Evolutionary conservation across 1,140 invertebrate genomes (phyloP), one percentile per base, ranked within the genome.

Genomic region (Myzus persicae): DNA sequence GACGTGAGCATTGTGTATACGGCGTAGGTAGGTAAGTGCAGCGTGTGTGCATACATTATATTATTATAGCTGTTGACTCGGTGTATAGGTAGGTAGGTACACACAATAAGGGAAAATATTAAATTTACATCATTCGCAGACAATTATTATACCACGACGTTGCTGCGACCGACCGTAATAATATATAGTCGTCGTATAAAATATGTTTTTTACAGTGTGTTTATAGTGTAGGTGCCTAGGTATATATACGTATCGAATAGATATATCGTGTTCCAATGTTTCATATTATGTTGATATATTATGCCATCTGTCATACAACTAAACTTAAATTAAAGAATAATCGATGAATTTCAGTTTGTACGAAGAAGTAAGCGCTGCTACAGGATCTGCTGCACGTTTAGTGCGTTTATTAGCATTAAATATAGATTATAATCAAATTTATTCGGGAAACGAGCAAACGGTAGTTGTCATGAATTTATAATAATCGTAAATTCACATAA

Each of bases 51-150:
- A 44, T 85, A 85, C 42, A 26, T 40, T 76, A 40, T 85, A 40
- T 40, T 85, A 40, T 85, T 40, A 85, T 85, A 85, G 84, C 38
- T 85, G 84, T 44, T 85, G 84, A 85, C 84, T 85, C 9, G 26
- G 14, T 14, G 40, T 85, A 31, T 40, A 84, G 22, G 24, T 44
- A 85, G 38, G 40, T 84, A 51, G 48, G 48, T 51, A 51, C 48
- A 76, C 59, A 76, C 59, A 76, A 76, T 76, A 76, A 76, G 14
- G 38, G 38, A n/a, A 85, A 85, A 85, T 46, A 46, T 85, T 85
- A 85, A 85, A 85, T 85, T 85, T 44, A 44, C 40, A 44, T 85
- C 84, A n/a, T 26, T 44, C 26, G 84, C 26, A 85, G 38, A 85
- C 82, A 31, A 85, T 44, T 85, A 85, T 44, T 85, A 85, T 31